A percentile compares a stretch with the other conserved stretches of the same genome.
Conservation (phyloP, 30 jellyfish, hydroid and myxozoan species). For the Cassiopea xamachana region DNA sequence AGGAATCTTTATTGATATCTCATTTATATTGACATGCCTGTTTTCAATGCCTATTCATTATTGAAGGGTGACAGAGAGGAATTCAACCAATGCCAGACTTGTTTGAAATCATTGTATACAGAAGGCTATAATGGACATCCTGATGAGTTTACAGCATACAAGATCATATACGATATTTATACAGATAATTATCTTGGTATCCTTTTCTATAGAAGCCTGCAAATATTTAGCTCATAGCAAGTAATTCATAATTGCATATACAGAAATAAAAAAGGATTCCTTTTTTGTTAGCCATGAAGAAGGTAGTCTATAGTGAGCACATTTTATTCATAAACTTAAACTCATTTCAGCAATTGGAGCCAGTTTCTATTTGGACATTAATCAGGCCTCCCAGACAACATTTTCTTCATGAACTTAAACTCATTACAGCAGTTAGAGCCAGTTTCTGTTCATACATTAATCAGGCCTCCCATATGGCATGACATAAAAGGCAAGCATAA, state of each 20-base stretch:
- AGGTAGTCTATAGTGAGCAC: too few species aligned
- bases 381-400: too few species aligned
- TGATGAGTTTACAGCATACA: conserved; percentile 98
- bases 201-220: conserved; percentile 41
- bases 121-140: conserved; percentile 93
- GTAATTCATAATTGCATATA: background rate
- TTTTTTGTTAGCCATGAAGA: too few species aligned
- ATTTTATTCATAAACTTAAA: too few species aligned
- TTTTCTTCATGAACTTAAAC: too few species aligned
- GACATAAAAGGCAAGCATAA: too few species aligned
- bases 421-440: too few species aligned
- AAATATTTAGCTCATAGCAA: background rate
- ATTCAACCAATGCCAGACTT: conserved; percentile 99
- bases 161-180: conserved; percentile 91
- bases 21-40: background rate
- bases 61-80: conserved; percentile 98
- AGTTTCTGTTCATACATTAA: too few species aligned
- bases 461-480: too few species aligned
- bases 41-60: background rate
- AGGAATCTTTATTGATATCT: background rate
- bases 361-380: too few species aligned
- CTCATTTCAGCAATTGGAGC: too few species aligned
- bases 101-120: conserved; percentile 77
- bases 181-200: conserved; percentile 93
- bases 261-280: background rate